A percentile compares a stretch with the other conserved stretches of the same genome.
These are phyloP conservation scores for human (Homo sapiens) DNA, from an alignment of 2,113 vertebrate species.

Conservation along the genomic window DNA sequence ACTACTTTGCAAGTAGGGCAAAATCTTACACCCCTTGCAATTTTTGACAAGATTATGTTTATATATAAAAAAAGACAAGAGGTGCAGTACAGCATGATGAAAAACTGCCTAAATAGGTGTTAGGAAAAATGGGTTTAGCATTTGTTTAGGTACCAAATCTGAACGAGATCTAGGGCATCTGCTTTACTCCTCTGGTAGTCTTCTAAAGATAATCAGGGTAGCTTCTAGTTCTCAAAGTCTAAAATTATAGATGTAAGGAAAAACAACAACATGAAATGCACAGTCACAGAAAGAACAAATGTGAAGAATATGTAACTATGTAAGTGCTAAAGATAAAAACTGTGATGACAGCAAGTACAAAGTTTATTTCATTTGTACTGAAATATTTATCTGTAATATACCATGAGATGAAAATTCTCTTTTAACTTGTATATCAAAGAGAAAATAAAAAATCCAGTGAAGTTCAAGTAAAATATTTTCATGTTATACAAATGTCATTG, in stretches of 20 bases:
- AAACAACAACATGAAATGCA: not conserved
- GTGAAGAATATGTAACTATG: not conserved
- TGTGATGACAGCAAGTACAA: constrained; percentile 43
- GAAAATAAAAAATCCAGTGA: constrained; percentile 42
- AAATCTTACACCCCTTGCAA: not conserved
- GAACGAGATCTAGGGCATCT: not conserved
- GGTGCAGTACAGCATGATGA: not conserved
- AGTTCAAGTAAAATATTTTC: constrained; percentile 67
- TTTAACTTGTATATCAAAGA: constrained; percentile 69
- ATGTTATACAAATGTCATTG: constrained; percentile 56
- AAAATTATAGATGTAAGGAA: not conserved
- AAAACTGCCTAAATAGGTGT: not conserved
- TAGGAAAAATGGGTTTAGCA: not conserved
- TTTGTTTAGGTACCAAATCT: not conserved
- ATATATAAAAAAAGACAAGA: not conserved
- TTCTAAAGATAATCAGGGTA: not conserved
- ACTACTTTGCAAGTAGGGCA: not conserved
- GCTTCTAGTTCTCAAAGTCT: not conserved
- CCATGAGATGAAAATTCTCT: constrained; percentile 51
- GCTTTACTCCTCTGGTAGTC: not conserved
- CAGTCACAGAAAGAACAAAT: not conserved
- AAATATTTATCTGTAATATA: constrained; percentile 64
- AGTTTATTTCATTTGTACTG: constrained; percentile 58
- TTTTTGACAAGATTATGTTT: not conserved
- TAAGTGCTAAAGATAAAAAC: constrained; percentile 21